A percentile compares a stretch with the other conserved stretches of the same genome.
These are phyloP conservation scores for Agrochola circellaris DNA, from an alignment of 2,888 invertebrate genomes.

Conservation along the genomic window DNA sequence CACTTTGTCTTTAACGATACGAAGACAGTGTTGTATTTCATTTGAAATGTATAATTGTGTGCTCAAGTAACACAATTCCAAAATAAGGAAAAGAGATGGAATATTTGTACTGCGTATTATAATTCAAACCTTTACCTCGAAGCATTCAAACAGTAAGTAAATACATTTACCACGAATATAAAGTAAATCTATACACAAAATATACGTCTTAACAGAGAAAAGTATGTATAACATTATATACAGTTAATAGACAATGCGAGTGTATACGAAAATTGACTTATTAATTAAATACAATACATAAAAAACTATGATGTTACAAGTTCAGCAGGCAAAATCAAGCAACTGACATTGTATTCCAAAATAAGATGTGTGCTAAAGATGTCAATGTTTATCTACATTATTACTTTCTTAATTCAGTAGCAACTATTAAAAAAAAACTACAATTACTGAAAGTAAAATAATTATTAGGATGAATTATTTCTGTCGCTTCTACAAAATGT, in stretches of 20 bases:
- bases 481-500: conserved; percentile 37
- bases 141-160: conserved; percentile 28
- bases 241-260: conserved; percentile 46
- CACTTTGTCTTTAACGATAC: background rate
- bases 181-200: conserved; percentile 51
- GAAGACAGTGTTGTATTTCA: background rate
- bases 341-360: conserved; percentile 34
- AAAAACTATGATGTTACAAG: conserved; percentile 41
- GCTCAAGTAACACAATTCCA: background rate
- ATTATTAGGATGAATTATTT: conserved; percentile 37
- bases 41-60: background rate
- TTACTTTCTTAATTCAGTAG: conserved; percentile 31
- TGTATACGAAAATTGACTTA: conserved; percentile 19
- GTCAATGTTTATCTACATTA: conserved; percentile 49
- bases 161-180: conserved; percentile 25
- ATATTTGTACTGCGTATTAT: conserved; percentile 15
- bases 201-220: conserved; percentile 28
- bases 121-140: conserved; percentile 37
- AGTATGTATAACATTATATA: conserved; percentile 58
- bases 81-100: background rate
- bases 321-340: conserved; percentile 52
- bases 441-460: conserved; percentile 46
- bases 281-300: conserved; percentile 42
- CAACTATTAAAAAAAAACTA: conserved; percentile 41
- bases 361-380: conserved; percentile 17